Conservation (phyloP, 2,888 invertebrate genomes). For the Phortica magna region DNA sequence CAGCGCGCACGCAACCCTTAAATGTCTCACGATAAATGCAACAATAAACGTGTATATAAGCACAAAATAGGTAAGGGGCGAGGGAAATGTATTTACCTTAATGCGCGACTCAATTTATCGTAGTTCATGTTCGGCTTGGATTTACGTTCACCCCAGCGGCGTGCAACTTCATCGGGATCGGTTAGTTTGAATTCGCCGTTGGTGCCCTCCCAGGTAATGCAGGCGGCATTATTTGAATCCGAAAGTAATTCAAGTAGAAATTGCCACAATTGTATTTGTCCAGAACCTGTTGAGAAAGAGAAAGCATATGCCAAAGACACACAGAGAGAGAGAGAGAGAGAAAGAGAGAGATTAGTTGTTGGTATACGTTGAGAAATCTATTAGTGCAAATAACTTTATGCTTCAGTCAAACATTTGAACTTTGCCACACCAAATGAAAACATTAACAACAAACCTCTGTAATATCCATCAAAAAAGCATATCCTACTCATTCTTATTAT, state of each 20-base stretch:
- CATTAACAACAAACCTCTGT: constrained; percentile 60
- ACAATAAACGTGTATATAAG: background rate
- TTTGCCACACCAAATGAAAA: constrained; percentile 36
- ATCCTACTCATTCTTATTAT: constrained; percentile 51
- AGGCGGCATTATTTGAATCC: constrained; percentile 96
- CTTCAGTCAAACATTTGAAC: constrained; percentile 19
- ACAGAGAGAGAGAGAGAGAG: constrained; percentile 6
- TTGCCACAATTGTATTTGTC: constrained; percentile 99
- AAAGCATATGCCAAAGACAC: background rate
- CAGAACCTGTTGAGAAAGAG: constrained; percentile 84
- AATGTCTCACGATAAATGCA: background rate
- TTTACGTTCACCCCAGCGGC: constrained; percentile 99
- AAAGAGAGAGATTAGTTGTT: background rate
- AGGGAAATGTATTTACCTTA: constrained; percentile 83
- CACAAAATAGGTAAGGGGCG: background rate
- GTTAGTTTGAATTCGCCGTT: constrained; percentile 99
- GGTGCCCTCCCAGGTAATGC: constrained; percentile 99
- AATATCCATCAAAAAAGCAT: constrained; percentile 71
- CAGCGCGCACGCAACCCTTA: constrained; percentile 32
- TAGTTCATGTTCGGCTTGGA: constrained; percentile 99
- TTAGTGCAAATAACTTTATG: constrained; percentile 34
- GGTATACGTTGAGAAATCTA: constrained; percentile 26
- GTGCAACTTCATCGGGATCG: constrained; percentile 98
- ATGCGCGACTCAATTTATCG: constrained; percentile 97
- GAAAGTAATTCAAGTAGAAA: constrained; percentile 97